Evolutionary conservation across 2,888 invertebrate genomes (phyloP), one percentile per base, ranked within the genome.

Genomic region (Synergus japonicus): DNA sequence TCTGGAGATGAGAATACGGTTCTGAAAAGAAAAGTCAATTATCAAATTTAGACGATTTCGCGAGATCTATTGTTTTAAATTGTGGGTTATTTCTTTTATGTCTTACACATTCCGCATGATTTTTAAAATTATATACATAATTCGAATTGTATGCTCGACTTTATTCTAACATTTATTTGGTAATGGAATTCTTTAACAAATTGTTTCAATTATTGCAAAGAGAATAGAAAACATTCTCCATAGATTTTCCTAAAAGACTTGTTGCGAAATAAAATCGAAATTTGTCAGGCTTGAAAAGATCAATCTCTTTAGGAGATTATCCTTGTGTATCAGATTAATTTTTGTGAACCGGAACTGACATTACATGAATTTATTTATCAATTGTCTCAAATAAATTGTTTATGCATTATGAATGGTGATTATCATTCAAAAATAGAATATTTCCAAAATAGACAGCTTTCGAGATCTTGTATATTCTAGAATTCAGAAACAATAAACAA

Each of bases 381-480:
- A 29, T 22, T 22, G 13, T 22, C 13, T 22, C 29, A 1, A 60
- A 29, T 60, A 60, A 60, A 60, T 22, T 22, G 60, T 5, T 13
- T 49, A 1, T 49, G 49, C 49, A 15, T 49, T 49, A 3, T 3
- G 29, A 29, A 29, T 29, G 29, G 5, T 15, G 5, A 49, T 49
- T 49, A 49, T 5, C 13, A 49, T 49, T 4, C 22, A 4, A 12
- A 60, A 22, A 60, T 60, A 22, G 5, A 12, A 60, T 60, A 18
- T 29, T 29, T 29, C 29, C 3, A 0, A 29, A 29, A 29, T 29
- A 29, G 29, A 3, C 29, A 29, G 29, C 29, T 60, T 22, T 60
- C 12, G 60, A 54, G n/a, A 54, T 54, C 54, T n/a, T 54, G 54
- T 54, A 54, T 54, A 54, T 54, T 54, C 54, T 54, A 54, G 54